Base-by-base conservation (phyloP, 2,113 vertebrate species). In the Triplophysa tibetana region DNA sequence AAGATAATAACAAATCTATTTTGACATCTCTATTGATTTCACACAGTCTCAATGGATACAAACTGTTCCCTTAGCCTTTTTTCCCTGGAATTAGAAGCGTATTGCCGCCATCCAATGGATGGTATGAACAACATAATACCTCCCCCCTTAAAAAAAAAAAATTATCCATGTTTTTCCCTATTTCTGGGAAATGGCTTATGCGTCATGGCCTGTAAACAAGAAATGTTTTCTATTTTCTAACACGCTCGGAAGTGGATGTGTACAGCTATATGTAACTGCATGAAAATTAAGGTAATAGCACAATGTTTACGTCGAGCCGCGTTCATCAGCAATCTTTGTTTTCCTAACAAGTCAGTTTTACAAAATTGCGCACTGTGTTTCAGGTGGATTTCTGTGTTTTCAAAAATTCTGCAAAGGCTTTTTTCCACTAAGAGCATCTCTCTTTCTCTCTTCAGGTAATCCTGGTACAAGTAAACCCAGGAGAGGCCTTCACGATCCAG, bases 381-480 rank as follows among this genome's bases (percentile, higher is more conserved):
- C 33, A 24, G 8, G 8, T 13, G n/a, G 19, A 24, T 6, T 48
- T 23, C 43, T 24, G n/a, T 5, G 12, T 54, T 72, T 58, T 56
- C 24, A 72, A n/a, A 10, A 38, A 1, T 19, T 58, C 19, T 38
- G 2, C 56, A 72, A 24, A 13, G 11, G 1, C 17, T 33, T 19
- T 9, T n/a, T 72, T 72, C 19, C 19, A 38, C 52, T 61, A 74
- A 74, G 3, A 16, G 13, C 8, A 5, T 24, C 14, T 60, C 14
- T 75, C 23, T 58, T 69, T n/a, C 23, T 29, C 23, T 52, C 74
- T 16, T 29, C 90, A 99, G 97, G 96, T 99, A 93, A 99, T 99
- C 94, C 94, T 99, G 95, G 97, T 99, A 91, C 97, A 99, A 92
- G 97, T 98, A 92, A 99, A 99, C 91, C 96, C 97, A 92, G 97